Conservation (phyloP, 2,797 vertebrate species). For the Chiroxiphia lanceolata region DNA sequence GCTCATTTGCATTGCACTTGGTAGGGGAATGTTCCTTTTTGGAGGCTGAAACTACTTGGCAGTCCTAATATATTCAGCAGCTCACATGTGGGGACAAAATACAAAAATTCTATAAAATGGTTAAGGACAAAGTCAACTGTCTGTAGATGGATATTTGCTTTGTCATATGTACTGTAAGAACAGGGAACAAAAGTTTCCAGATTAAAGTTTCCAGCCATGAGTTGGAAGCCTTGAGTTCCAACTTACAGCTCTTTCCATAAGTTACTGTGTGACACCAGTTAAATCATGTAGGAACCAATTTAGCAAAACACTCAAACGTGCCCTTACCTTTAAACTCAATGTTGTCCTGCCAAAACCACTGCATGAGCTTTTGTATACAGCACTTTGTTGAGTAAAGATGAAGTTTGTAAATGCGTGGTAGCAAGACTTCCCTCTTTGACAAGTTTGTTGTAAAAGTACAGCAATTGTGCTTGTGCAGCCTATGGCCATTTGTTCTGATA, state of each 20-base stretch:
- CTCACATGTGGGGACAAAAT: background rate
- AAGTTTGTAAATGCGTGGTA: background rate
- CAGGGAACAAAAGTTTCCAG: background rate
- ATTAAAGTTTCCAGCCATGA: background rate
- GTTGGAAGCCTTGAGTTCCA: background rate
- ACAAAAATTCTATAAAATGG: slow-evolving; percentile 6
- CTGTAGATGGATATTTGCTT: background rate
- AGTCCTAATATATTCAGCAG: background rate
- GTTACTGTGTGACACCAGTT: background rate
- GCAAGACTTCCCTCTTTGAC: background rate
- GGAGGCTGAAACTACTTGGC: slow-evolving; percentile 29
- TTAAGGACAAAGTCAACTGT: slow-evolving; percentile 12
- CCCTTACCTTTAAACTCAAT: background rate
- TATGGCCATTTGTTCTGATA: background rate
- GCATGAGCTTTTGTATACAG: background rate
- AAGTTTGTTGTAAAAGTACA: background rate
- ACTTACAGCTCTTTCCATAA: background rate
- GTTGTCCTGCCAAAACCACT: background rate
- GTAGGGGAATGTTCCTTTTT: slow-evolving; percentile 8
- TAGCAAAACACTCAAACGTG: background rate
- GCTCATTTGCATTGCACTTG: background rate
- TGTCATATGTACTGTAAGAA: background rate
- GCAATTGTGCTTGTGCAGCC: background rate
- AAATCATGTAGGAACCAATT: background rate
- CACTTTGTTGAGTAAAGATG: background rate